phyloP scores from a whole-genome alignment of 2,797 vertebrate species.

The Bradypodion ventrale region DNA sequence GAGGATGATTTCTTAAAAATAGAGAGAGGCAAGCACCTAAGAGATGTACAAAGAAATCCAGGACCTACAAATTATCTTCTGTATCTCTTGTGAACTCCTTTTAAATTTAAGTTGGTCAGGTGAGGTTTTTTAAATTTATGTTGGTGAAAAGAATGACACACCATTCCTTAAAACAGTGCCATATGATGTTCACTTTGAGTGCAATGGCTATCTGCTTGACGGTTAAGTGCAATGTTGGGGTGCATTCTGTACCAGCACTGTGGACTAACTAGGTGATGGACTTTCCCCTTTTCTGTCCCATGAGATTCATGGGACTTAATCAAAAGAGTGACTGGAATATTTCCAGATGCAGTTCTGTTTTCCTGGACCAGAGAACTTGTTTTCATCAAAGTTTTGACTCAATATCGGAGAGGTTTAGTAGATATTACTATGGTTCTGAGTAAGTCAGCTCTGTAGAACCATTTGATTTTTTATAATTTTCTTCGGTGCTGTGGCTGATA shows the following conservation, averaged over 20 bases:
- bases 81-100: background rate
- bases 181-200: background rate
- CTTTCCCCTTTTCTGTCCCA: background rate
- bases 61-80: background rate
- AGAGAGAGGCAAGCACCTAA: too few species aligned
- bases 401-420: background rate
- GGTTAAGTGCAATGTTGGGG: background rate
- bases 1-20: background rate
- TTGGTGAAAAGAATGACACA: too few species aligned
- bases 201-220: background rate
- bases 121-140: background rate
- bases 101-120: too few species aligned
- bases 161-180: background rate
- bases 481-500: background rate
- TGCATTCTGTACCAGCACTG: background rate
- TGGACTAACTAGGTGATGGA: too few species aligned
- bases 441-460: background rate
- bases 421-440: background rate
- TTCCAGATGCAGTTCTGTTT: background rate
- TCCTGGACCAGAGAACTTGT: background rate
- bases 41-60: background rate
- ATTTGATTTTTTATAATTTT: background rate
- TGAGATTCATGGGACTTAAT: background rate
- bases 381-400: background rate
- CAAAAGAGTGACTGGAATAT: background rate